Evolutionary conservation across 2,888 invertebrate genomes (phyloP).

Genomic region (Euplagia quadripunctaria): DNA sequence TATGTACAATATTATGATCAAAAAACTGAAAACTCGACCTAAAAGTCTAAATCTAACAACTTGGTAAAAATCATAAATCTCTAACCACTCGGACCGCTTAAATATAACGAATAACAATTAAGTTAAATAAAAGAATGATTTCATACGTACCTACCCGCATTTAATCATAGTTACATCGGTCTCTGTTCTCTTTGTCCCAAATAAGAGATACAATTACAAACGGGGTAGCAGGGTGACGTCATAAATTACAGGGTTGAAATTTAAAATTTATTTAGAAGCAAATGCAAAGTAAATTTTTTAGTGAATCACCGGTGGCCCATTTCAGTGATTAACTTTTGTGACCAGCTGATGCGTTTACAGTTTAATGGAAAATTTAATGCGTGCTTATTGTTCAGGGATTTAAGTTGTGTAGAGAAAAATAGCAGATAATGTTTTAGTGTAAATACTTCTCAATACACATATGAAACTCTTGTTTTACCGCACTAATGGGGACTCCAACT

Average conservation of each 20-base stretch:
- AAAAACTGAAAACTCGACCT: no score
- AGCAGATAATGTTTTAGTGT: neutral
- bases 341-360: constrained; percentile 51
- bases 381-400: constrained; percentile 52
- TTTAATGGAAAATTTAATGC: constrained; percentile 57
- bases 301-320: constrained; percentile 74
- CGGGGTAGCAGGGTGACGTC: constrained; percentile 60
- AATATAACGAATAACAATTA: constrained; percentile 29
- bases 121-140: constrained; percentile 36
- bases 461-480: no score
- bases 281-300: constrained; percentile 77
- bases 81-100: constrained; percentile 11
- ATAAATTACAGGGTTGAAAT: constrained; percentile 76
- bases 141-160: constrained; percentile 42
- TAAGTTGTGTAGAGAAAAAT: constrained; percentile 21
- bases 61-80: neutral
- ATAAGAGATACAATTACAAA: constrained; percentile 76
- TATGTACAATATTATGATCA: neutral
- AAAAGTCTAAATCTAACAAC: neutral
- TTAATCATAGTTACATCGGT: constrained; percentile 65
- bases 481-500: no score
- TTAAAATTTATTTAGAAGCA: constrained; percentile 80
- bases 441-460: no score
- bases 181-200: constrained; percentile 73
- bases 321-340: constrained; percentile 65